Conservation (phyloP, 2,113 vertebrate species). For the Pseudopipra pipra region DNA sequence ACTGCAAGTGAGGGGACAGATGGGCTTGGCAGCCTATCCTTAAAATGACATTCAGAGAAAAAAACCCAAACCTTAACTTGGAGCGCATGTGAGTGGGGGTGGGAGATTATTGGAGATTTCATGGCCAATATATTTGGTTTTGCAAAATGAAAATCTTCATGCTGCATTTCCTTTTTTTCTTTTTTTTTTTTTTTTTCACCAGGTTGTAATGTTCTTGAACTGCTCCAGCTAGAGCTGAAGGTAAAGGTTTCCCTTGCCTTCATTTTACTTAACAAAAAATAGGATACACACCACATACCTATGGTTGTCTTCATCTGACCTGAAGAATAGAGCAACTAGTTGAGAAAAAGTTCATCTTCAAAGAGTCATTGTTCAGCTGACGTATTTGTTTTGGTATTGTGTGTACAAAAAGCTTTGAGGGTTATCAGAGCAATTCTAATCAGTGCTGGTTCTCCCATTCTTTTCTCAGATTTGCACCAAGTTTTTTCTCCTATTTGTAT, state of each 20-base stretch:
- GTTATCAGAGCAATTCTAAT: neutral
- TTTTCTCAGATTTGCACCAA: neutral
- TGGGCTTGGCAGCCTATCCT: conserved; percentile 38
- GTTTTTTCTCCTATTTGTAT: neutral
- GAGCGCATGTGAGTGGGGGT: neutral
- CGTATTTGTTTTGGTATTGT: neutral
- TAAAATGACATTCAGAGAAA: conserved; percentile 15
- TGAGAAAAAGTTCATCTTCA: neutral
- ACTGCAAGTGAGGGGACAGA: conserved; percentile 41
- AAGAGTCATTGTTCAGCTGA: neutral
- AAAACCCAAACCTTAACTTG: neutral
- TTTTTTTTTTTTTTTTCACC: neutral
- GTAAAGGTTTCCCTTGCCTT: neutral
- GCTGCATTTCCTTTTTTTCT: neutral
- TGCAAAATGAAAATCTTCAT: neutral
- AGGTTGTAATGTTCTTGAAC: neutral
- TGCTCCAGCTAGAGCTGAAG: neutral
- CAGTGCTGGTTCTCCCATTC: neutral
- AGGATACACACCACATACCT: neutral
- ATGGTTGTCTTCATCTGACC: neutral
- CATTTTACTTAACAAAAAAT: neutral
- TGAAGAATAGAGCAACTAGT: neutral
- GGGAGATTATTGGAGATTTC: neutral
- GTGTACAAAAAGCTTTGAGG: neutral
- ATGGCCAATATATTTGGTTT: neutral